Base-by-base conservation (phyloP, 2,888 invertebrate species). In the Lasioglossum malachurum region DNA sequence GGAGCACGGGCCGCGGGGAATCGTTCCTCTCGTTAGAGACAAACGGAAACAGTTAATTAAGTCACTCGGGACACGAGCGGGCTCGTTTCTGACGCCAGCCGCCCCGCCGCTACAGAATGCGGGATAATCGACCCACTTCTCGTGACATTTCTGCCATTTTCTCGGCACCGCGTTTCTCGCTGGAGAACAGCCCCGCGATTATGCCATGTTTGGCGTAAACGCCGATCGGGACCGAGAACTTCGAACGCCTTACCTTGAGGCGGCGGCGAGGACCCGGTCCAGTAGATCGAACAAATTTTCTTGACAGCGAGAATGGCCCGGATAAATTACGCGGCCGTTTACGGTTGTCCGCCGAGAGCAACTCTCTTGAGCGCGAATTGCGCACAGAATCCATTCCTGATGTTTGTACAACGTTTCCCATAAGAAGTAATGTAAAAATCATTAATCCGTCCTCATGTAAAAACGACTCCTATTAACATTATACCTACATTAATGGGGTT, bases 91-190 rank as follows among this genome's bases (percentile, higher is more conserved):
- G 78, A 75, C 80, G 75, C 73, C 81, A 27, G 60, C 64, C 49
- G 49, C 19, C 49, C 19, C 49, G 49, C 19, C 86, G 78, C 72
- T 41, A 71, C 83, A 77, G 83, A 87, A 85, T 76, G 84, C 80
- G 76, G 83, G 81, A 89, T 91, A 92, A 92, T 92, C 91, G 92
- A 93, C 92, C 92, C 91, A 91, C 89, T 93, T 91, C 89, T 72
- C 72, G 35, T 78, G 91, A 92, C 85, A 92, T 93, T 91, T 89
- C 88, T 91, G 91, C 91, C 89, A 93, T 92, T 92, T 87, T 86
- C 88, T 88, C 83, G 88, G 86, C 90, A 88, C 7, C 64, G 64
- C 64, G 64, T 27, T 38, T 38, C 67, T 71, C 27, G 87, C 74
- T 53, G 73, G 86, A 75, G 83, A 86, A 75, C 71, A 83, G 75